A percentile compares a stretch with the other conserved stretches of the same genome.
Evolutionary conservation across 1,140 invertebrate species (phyloP).

Genomic region (Oncopodura yosiiana): DNA sequence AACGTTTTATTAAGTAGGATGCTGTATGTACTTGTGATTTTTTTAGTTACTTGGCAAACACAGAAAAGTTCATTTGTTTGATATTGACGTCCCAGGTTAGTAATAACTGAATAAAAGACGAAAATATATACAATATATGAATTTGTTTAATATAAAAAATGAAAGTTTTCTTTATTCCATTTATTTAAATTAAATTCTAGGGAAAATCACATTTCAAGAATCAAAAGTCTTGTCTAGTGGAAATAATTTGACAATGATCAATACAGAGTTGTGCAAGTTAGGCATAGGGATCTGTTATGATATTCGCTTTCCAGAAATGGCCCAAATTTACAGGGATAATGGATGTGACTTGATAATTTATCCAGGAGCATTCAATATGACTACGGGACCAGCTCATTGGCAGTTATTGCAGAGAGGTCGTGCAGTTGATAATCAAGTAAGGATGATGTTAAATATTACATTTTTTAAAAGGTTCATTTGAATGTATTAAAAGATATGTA

Average conservation of each 20-base stretch:
- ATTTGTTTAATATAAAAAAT: too few relatives aligned
- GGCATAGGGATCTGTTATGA: slow-evolving; percentile 93
- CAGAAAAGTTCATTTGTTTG: slow-evolving; percentile 85
- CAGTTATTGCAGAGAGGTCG: slow-evolving; percentile 66
- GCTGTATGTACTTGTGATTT: too few relatives aligned
- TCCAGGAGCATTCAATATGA: slow-evolving; percentile 93
- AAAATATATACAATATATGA: too few relatives aligned
- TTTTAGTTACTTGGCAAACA: slow-evolving; percentile 60
- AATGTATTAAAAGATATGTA: background rate
- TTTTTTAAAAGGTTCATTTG: slow-evolving; percentile 13
- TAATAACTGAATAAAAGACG: too few relatives aligned
- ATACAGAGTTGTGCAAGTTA: slow-evolving; percentile 63
- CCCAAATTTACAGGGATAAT: slow-evolving; percentile 64
- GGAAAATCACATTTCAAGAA: slow-evolving; percentile 85
- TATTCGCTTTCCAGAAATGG: slow-evolving; percentile 81
- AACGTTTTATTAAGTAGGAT: background rate
- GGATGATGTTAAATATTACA: slow-evolving; percentile 32
- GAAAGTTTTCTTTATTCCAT: too few relatives aligned
- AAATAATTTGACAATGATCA: slow-evolving; percentile 61
- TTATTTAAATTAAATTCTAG: too few relatives aligned
- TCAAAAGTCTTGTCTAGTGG: slow-evolving; percentile 73
- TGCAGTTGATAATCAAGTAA: slow-evolving; percentile 80
- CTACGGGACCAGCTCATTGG: slow-evolving; percentile 88
- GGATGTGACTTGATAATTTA: slow-evolving; percentile 77
- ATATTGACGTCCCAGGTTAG: slow-evolving; percentile 89